These are phyloP conservation scores for Cydia pomonella DNA, from an alignment of 1,140 invertebrate genomes.

Conservation along the genomic window DNA sequence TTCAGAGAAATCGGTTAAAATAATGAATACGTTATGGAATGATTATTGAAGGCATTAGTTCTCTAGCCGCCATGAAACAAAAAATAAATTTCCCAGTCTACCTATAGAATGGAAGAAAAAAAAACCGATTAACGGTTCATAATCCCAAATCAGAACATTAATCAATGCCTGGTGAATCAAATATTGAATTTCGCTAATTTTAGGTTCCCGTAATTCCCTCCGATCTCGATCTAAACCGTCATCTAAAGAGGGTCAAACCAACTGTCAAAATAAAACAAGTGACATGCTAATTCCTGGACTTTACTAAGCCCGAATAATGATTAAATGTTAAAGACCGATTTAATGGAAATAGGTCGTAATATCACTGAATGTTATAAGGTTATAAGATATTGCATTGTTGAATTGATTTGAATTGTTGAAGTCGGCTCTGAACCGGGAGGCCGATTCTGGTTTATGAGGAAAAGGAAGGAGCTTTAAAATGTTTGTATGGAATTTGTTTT, in stretches of 20 bases:
- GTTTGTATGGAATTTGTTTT: no score
- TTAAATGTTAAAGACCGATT: slow-evolving; percentile 1
- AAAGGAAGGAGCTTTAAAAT: no score
- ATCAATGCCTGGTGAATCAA: neutral
- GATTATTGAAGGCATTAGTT: no score
- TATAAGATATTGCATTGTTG: neutral
- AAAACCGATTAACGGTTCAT: neutral
- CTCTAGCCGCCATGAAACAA: no score
- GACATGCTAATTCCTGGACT: neutral
- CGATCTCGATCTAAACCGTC: neutral
- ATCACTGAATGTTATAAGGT: neutral
- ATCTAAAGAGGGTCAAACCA: neutral
- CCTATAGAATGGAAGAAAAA: neutral
- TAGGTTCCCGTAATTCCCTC: neutral
- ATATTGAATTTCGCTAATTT: neutral
- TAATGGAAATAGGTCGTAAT: neutral
- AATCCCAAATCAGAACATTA: neutral
- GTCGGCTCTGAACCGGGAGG: neutral
- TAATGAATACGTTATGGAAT: no score
- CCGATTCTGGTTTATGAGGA: neutral
- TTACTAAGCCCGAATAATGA: neutral
- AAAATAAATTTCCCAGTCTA: neutral
- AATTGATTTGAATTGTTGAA: neutral
- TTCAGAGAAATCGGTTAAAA: no score
- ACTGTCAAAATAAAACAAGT: slow-evolving; percentile 14